Percentiles rank a stretch among this genome's conserved stretches.
Conservation (phyloP, 2,888 invertebrate species). For the Tipula vernalis region DNA sequence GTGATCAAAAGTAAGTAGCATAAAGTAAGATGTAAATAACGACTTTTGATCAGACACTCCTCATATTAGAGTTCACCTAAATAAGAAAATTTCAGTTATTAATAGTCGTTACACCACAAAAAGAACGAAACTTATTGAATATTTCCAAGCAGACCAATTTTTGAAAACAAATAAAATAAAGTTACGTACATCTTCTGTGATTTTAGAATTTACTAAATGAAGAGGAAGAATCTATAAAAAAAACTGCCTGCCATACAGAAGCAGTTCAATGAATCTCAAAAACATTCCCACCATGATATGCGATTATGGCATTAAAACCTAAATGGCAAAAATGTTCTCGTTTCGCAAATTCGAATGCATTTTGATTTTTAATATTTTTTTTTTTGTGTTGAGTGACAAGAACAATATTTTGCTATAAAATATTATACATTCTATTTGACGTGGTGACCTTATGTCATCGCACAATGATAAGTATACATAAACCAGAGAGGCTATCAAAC, state of each 20-base stretch:
- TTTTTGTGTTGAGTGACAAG: background rate
- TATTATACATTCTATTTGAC: background rate
- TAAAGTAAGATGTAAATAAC: too few relatives aligned
- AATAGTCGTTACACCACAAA: background rate
- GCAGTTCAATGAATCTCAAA: background rate
- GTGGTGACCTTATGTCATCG: background rate
- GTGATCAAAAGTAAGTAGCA: too few relatives aligned
- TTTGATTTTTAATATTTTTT: background rate
- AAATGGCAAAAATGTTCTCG: background rate
- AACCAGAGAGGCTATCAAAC: background rate
- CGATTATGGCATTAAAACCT: background rate
- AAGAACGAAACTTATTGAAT: background rate
- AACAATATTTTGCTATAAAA: background rate
- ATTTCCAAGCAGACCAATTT: background rate
- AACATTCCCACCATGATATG: slow-evolving; percentile 4
- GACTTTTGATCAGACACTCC: too few relatives aligned
- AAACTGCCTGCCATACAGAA: background rate
- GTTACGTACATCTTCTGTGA: background rate
- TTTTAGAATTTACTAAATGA: background rate
- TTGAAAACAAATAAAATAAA: background rate
- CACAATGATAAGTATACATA: background rate
- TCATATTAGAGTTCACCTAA: too few relatives aligned
- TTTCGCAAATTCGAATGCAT: background rate
- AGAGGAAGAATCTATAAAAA: background rate
- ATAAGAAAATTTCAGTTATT: too few relatives aligned